phyloP scores from a whole-genome alignment of 2,888 invertebrate genomes.

The Pseudeuparius sepicola region DNA sequence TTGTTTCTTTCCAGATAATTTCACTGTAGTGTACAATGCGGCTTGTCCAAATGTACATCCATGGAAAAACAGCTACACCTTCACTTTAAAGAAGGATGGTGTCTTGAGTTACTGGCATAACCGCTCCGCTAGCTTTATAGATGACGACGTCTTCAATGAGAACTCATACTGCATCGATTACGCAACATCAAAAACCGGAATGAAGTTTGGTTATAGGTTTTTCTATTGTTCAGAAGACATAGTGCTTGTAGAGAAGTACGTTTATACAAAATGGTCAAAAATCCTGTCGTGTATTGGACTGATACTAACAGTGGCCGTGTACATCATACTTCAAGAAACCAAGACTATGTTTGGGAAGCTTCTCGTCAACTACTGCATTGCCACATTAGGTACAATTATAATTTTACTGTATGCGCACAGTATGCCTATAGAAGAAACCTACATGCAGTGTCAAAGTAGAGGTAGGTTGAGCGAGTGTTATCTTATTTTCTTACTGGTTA shows the following conservation, averaged over 20 bases:
- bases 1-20: conserved; percentile 22
- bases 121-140: conserved; percentile 11
- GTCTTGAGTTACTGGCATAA: conserved; percentile 18
- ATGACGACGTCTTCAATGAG: conserved; percentile 14
- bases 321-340: conserved; percentile 25
- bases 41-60: conserved; percentile 19
- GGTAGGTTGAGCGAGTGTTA: too few relatives aligned
- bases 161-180: conserved; percentile 26
- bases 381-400: conserved; percentile 22
- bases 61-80: conserved; percentile 17
- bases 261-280: conserved; percentile 24
- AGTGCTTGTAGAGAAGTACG: conserved; percentile 21
- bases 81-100: conserved; percentile 20
- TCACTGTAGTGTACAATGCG: conserved; percentile 22
- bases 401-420: conserved; percentile 22
- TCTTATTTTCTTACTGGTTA: too few relatives aligned
- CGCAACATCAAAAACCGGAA: conserved; percentile 15
- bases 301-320: conserved; percentile 24
- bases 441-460: too few relatives aligned
- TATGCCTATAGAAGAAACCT: too few relatives aligned
- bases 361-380: conserved; percentile 28
- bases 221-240: conserved; percentile 19
- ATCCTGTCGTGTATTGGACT: conserved; percentile 26
- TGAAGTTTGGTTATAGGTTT: conserved; percentile 17
- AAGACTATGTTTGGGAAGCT: conserved; percentile 29